Base-by-base conservation (phyloP, 2,888 invertebrate species). In the Limnephilus marmoratus region DNA sequence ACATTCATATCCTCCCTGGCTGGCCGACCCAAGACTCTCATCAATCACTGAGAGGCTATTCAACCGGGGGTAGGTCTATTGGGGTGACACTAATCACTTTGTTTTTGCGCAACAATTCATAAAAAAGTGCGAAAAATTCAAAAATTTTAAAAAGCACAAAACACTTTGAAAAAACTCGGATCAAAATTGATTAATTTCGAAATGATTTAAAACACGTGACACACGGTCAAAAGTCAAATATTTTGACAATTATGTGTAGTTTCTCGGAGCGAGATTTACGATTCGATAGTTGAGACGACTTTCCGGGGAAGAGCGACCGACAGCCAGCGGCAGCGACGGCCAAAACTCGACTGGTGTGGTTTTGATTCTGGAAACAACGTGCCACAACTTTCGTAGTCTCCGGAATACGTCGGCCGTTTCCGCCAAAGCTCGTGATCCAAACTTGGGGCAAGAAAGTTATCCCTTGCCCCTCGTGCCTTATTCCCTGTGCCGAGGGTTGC, bases 381-480 rank as follows among this genome's bases (percentile, higher is more conserved):
- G 86, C 92, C 92, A 90, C 91, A 92, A 92, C 87, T 92, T 92
- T 91, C 83, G 90, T 81, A 82, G 90, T 81, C 91, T 86, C 92
- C 93, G 93, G n/a, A 90, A 81, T 18, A 45, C 90, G 86, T 93
- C 93, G 93, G 90, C 68, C 90, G 90, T 90, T 91, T 92, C 91
- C 92, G 92, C 80, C 88, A 18, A 49, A 81, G 34, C 89, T 92
- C 92, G 91, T 85, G 37, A n/a, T 81, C 31, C 80, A 89, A 92
- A 91, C 92, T 92, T 90, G 90, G 93, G 92, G 93, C 91, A 93
- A 92, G 93, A 93, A 93, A 93, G 92, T 93, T 93, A 90, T 90
- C 90, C 93, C 92, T 91, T 81, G 91, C 80, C 31, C 68, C 91
- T 90, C 82, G 90, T 90, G 81, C 90, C 87, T 81, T 87, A 24